Percentiles rank a stretch among this genome's conserved stretches.
These are phyloP conservation scores for Drosophila paramelanica DNA, from an alignment of 2,888 invertebrate species.

Conservation along the genomic window DNA sequence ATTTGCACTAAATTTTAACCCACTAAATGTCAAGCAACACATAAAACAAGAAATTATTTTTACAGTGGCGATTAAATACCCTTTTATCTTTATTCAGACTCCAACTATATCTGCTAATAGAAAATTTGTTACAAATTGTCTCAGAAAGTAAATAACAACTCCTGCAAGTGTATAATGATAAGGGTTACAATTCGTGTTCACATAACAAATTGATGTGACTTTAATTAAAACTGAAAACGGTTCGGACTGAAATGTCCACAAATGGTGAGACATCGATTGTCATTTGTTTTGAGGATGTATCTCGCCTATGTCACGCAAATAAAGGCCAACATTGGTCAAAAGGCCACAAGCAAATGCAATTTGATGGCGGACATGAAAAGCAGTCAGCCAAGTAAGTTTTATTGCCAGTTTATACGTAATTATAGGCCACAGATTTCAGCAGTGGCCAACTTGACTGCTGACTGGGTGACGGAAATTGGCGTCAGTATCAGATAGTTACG, in stretches of 20 bases:
- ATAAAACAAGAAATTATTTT: background rate
- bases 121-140: background rate
- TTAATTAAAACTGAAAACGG: constrained; percentile 22
- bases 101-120: background rate
- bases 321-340: background rate
- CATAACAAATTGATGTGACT: constrained; percentile 18
- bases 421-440: background rate
- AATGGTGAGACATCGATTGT: background rate
- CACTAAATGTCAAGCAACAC: background rate
- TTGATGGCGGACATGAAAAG: constrained; percentile 6
- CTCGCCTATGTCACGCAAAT: background rate
- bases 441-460: background rate
- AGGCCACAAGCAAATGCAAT: constrained; percentile 4
- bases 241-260: background rate
- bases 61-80: background rate
- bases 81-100: background rate
- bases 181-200: background rate
- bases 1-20: background rate
- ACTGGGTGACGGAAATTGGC: background rate
- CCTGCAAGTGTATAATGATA: background rate
- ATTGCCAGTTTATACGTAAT: constrained; percentile 16
- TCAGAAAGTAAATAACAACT: background rate
- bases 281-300: background rate
- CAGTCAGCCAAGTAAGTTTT: constrained; percentile 10
- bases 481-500: background rate